Conservation (phyloP, 2,888 invertebrate genomes). For the Ophioninae sp. region DNA sequence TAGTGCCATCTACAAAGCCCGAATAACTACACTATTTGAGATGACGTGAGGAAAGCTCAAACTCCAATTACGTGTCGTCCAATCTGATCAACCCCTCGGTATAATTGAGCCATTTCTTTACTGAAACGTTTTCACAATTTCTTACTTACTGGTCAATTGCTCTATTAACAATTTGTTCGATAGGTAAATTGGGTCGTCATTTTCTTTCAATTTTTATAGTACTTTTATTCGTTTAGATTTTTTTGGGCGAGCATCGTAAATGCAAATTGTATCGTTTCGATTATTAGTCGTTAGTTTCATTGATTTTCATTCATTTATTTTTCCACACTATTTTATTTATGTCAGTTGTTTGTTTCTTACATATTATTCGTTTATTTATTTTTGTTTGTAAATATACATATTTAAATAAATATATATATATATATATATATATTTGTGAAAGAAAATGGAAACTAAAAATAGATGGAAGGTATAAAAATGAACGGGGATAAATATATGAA, state of each 20-base stretch:
- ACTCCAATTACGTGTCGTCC: conserved; percentile 5
- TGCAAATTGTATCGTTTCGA: neutral
- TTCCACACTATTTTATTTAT: neutral
- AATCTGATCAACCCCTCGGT: neutral
- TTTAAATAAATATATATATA: too few relatives aligned
- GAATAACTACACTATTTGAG: neutral
- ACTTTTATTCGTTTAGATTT: neutral
- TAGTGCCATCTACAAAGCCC: neutral
- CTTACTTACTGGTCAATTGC: neutral
- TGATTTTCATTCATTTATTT: neutral
- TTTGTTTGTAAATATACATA: neutral
- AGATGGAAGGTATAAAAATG: too few relatives aligned
- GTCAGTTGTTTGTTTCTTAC: neutral
- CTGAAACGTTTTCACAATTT: neutral
- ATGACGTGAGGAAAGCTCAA: conserved; percentile 5
- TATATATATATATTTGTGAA: too few relatives aligned
- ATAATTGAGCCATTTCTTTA: neutral
- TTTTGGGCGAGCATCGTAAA: neutral
- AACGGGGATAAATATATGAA: too few relatives aligned
- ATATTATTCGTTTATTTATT: neutral
- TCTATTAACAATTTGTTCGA: neutral
- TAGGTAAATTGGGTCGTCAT: neutral
- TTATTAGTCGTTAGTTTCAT: neutral
- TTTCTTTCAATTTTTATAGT: neutral
- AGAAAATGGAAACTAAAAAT: too few relatives aligned